Percentiles rank a stretch among this genome's conserved stretches.
Conservation (phyloP, 2,797 vertebrate genomes). For the Tympanoctomys barrerae region DNA sequence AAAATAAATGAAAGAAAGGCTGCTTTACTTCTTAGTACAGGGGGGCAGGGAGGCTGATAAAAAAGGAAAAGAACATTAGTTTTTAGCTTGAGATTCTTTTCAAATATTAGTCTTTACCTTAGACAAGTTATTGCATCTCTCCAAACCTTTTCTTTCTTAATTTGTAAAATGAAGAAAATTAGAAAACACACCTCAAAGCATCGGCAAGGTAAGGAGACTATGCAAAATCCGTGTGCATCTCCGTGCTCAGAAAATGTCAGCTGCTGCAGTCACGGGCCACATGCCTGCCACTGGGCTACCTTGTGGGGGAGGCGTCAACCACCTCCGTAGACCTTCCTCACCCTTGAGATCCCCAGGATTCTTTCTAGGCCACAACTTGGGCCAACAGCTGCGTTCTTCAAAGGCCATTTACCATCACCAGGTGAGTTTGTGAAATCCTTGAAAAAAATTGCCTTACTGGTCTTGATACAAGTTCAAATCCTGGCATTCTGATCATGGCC, state of each 20-base stretch:
- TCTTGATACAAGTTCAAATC: constrained; percentile 60
- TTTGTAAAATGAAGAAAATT: constrained; percentile 53
- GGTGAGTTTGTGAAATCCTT: constrained; percentile 59
- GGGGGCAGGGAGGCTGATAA: no score
- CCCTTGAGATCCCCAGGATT: background rate
- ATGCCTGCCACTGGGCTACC: background rate
- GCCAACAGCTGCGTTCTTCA: constrained; percentile 61
- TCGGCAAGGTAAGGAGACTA: background rate
- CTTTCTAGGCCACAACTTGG: background rate
- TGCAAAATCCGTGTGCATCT: background rate
- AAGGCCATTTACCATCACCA: constrained; percentile 50
- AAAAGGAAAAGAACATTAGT: background rate
- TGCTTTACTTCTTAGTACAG: background rate
- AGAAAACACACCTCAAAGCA: background rate
- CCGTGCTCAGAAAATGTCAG: background rate
- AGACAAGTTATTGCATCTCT: constrained; percentile 25
- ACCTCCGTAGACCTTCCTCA: background rate
- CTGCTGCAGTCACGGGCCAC: background rate
- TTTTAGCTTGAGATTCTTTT: background rate
- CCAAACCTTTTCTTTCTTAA: constrained; percentile 38
- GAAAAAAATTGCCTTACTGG: constrained; percentile 60
- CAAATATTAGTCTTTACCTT: constrained; percentile 50
- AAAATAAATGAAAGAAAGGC: background rate
- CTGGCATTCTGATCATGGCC: constrained; percentile 36
- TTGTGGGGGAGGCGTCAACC: background rate